Percentiles rank a stretch among this genome's conserved stretches.
These are phyloP conservation scores for Noctuana brunneofusca DNA, from an alignment of 2,888 invertebrate genomes.

Conservation along the genomic window DNA sequence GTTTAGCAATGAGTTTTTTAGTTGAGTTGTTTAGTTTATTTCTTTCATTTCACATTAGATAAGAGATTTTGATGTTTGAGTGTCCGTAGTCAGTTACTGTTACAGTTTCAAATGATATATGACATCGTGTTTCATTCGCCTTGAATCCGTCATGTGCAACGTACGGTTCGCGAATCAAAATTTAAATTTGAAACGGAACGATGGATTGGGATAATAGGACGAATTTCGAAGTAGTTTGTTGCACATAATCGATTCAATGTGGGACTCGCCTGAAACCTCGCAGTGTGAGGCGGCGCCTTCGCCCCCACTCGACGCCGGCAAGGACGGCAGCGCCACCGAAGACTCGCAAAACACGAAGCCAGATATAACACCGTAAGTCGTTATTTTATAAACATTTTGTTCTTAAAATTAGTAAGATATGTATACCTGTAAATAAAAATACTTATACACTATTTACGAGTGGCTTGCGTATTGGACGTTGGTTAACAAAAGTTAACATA, in stretches of 20 bases:
- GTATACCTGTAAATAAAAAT: no score
- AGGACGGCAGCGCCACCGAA: conserved; percentile 67
- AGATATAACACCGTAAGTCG: conserved; percentile 85
- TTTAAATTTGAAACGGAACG: conserved; percentile 57
- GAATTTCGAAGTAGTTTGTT: conserved; percentile 84
- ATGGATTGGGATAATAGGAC: conserved; percentile 74
- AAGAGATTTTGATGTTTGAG: conserved; percentile 76
- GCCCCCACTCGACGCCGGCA: conserved; percentile 61
- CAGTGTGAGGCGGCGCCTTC: conserved; percentile 75
- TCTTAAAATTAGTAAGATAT: neutral
- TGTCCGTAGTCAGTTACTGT: conserved; percentile 78
- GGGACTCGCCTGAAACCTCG: conserved; percentile 83
- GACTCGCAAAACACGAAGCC: conserved; percentile 77
- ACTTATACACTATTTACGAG: no score
- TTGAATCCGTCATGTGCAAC: conserved; percentile 84
- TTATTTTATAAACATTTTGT: conserved; percentile 28
- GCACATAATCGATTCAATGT: conserved; percentile 85
- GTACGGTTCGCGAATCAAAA: conserved; percentile 61
- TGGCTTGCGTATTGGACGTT: no score
- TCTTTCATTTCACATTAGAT: conserved; percentile 71
- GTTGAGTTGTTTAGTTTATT: conserved; percentile 76
- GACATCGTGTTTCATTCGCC: conserved; percentile 84
- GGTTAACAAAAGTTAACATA: no score
- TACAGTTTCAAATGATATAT: conserved; percentile 80
- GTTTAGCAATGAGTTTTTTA: conserved; percentile 72